phyloP scores from a whole-genome alignment of 23 tunicate species.

The Oikopleura dioica region DNA sequence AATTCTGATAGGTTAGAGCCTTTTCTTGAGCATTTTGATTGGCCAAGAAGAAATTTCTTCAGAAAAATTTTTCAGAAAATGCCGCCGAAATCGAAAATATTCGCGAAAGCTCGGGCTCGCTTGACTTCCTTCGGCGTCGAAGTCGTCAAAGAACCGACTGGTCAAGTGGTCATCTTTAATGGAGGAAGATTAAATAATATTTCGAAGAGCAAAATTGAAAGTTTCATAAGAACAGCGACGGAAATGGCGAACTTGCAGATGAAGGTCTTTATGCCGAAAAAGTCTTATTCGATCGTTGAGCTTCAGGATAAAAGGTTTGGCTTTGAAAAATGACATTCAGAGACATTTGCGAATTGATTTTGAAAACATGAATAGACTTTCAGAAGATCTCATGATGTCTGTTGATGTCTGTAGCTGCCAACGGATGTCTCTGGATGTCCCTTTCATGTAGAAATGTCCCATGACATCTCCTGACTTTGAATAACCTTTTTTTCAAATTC shows the following conservation, averaged over 20 bases:
- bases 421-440: too few relatives aligned
- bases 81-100: neutral
- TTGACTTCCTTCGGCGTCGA: neutral
- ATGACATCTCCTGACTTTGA: too few relatives aligned
- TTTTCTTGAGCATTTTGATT: too few relatives aligned
- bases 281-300: neutral
- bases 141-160: neutral
- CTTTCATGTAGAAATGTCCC: too few relatives aligned
- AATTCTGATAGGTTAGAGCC: too few relatives aligned
- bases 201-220: neutral
- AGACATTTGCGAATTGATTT: too few relatives aligned
- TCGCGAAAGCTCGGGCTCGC: slow-evolving; percentile 8
- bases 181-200: neutral
- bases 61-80: neutral
- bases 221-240: neutral
- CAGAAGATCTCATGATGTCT: too few relatives aligned
- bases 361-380: too few relatives aligned
- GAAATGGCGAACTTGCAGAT: neutral
- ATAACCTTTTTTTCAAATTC: too few relatives aligned
- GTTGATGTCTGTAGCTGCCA: too few relatives aligned
- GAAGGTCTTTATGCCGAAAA: neutral
- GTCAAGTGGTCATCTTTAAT: neutral
- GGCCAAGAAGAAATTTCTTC: too few relatives aligned
- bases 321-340: too few relatives aligned
- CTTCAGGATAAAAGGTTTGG: neutral